Evolutionary conservation across 2,797 vertebrate species (phyloP), one percentile per base, ranked within the genome.

Genomic region (Columba guinea): DNA sequence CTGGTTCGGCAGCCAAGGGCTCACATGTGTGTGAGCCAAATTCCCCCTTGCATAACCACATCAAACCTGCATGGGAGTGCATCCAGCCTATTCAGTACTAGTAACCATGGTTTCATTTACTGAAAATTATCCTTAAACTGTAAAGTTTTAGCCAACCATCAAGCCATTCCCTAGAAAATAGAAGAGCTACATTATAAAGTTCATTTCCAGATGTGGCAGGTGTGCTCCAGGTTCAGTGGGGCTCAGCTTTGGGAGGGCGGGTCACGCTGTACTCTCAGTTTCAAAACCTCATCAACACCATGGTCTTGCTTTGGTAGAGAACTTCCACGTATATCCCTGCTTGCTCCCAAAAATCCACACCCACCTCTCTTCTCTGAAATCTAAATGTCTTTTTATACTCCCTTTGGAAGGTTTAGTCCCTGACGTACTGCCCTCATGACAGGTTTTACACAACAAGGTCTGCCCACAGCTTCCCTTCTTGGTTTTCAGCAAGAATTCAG

Each of bases 101-200:
- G 84, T 90, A 89, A 92, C 84, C 88, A 90, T 80, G 81, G 86
- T 92, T 94, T 89, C 90, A 46, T 85, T 89, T 95, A 67, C 65
- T 77, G 74, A 59, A 79, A 92, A 70, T 67, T 73, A 67, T 30
- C 44, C 78, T 87, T 34, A 32, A 90, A 87, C 44, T 49, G 21
- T 28, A 17, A 93, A 84, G 68, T 76, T 81, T 79, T 63, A 85
- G 71, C 49, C 71, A 79, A 34, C n/a, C n/a, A 10, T 14, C 56
- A 28, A 44, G 68, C 48, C 52, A 23, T 68, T 75, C 17, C 41
- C 7, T 63, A 83, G 48, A 52, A 14, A 69, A 53, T 64, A 51
- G 55, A 79, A 63, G 1, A 68, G 51, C 46, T 41, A 17, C 26
- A 2, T 7, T 27, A 34, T 21, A 17, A 37, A 65, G 41, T 34